Evolutionary conservation across 2,797 vertebrate species (phyloP).

Genomic region (Notolepis coatsorum): DNA sequence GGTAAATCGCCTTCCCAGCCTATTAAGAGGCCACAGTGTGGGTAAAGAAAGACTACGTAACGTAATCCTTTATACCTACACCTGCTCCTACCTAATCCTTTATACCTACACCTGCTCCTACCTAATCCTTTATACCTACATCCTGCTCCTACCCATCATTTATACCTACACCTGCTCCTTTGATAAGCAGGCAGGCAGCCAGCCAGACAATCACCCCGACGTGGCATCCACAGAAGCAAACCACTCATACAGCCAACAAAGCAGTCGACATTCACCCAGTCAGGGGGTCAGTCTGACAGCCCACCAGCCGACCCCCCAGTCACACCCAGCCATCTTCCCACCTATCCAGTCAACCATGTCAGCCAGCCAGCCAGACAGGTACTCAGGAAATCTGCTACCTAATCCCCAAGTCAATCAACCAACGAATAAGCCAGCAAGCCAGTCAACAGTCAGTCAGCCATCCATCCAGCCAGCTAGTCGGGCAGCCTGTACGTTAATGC

Average conservation of each 20-base stretch:
- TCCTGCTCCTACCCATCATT: too few relatives aligned
- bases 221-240: neutral
- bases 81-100: slow-evolving; percentile 43
- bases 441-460: too few relatives aligned
- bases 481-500: too few relatives aligned
- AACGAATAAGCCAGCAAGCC: neutral
- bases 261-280: neutral
- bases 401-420: slow-evolving; percentile 2
- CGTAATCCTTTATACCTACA: slow-evolving; percentile 42
- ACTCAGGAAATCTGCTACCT: neutral
- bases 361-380: neutral
- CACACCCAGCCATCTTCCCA: neutral
- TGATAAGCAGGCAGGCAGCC: slow-evolving; percentile 14
- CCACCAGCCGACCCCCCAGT: slow-evolving; percentile 16
- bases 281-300: slow-evolving; percentile 1
- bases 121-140: slow-evolving; percentile 42
- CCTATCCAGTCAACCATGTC: slow-evolving; percentile 11
- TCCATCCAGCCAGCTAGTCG: neutral
- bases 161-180: too few relatives aligned
- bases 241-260: neutral
- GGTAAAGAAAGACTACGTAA: too few relatives aligned
- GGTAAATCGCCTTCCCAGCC: neutral
- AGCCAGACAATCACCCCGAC: neutral
- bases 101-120: slow-evolving; percentile 31
- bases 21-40: slow-evolving; percentile 19